Evolutionary conservation across 2,113 vertebrate genomes (phyloP).

Genomic region (Forbesichthys agassizii): DNA sequence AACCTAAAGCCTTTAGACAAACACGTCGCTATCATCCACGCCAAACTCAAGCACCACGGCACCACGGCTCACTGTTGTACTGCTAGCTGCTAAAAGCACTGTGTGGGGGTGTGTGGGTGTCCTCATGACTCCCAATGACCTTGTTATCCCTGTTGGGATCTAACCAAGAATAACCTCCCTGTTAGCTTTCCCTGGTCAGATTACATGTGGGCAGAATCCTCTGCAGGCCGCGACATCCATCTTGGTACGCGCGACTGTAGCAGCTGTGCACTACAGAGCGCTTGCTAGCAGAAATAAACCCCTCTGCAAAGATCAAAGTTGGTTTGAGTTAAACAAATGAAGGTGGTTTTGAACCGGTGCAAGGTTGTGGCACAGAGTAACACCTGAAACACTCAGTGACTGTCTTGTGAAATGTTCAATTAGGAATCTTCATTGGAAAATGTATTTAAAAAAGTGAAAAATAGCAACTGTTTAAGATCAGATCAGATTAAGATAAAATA

Average conservation of each 20-base stretch:
- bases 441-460: no score
- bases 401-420: no score
- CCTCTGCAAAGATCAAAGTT: no score
- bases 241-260: background rate
- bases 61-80: slow-evolving; percentile 21
- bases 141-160: slow-evolving; percentile 62
- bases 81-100: slow-evolving; percentile 39
- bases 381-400: no score
- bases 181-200: slow-evolving; percentile 52
- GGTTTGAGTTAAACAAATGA: no score
- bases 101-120: background rate
- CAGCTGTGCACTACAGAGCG: background rate
- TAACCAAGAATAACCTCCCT: slow-evolving; percentile 54
- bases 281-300: background rate
- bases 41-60: slow-evolving; percentile 15
- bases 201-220: slow-evolving; percentile 40
- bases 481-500: no score
- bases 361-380: no score
- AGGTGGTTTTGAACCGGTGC: no score
- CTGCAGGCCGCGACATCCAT: slow-evolving; percentile 17
- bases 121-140: slow-evolving; percentile 53
- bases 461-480: no score
- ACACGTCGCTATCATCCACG: slow-evolving; percentile 35
- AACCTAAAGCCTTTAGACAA: slow-evolving; percentile 53
- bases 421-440: no score